Conservation (phyloP, 2,888 invertebrate genomes). For the Amblyjoppa proteus region DNA sequence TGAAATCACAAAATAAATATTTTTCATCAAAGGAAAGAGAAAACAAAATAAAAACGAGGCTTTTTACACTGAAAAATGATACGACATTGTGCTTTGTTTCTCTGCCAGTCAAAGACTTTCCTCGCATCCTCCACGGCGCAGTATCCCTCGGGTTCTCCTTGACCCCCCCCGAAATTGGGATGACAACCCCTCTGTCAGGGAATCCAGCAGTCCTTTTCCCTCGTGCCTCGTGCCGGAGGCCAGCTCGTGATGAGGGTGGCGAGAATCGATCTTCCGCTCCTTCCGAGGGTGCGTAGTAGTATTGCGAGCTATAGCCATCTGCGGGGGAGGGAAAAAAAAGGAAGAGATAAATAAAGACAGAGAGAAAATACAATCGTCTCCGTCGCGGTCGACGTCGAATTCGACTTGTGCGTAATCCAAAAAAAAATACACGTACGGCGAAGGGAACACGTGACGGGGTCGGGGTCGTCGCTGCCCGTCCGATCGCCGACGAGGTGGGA, state of each 20-base stretch:
- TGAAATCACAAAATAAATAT: conserved; percentile 11
- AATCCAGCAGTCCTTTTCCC: conserved; percentile 31
- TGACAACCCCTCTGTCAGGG: conserved; percentile 41
- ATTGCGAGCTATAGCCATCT: conserved; percentile 16
- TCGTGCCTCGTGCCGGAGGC: conserved; percentile 21
- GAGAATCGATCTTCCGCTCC: conserved; percentile 62
- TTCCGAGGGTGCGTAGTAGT: conserved; percentile 56
- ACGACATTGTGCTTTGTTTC: neutral
- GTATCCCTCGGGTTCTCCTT: conserved; percentile 14
- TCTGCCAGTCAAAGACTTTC: neutral
- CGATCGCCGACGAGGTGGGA: conserved; percentile 11
- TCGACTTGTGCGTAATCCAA: conserved; percentile 26
- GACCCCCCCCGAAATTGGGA: conserved; percentile 38
- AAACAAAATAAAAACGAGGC: neutral
- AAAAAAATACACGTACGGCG: conserved; percentile 30
- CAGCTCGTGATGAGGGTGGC: conserved; percentile 32
- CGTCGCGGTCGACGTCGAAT: conserved; percentile 21
- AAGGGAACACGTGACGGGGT: conserved; percentile 56
- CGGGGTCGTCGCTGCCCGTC: conserved; percentile 52
- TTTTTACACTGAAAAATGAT: neutral
- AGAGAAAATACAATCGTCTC: conserved; percentile 7
- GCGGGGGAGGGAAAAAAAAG: conserved; percentile 1
- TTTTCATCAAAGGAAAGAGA: neutral
- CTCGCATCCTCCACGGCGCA: neutral
- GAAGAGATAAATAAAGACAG: neutral